Percentiles rank a stretch among this genome's conserved stretches.
Conservation (phyloP, 2,113 vertebrate genomes). For the Megalops atlanticus region DNA sequence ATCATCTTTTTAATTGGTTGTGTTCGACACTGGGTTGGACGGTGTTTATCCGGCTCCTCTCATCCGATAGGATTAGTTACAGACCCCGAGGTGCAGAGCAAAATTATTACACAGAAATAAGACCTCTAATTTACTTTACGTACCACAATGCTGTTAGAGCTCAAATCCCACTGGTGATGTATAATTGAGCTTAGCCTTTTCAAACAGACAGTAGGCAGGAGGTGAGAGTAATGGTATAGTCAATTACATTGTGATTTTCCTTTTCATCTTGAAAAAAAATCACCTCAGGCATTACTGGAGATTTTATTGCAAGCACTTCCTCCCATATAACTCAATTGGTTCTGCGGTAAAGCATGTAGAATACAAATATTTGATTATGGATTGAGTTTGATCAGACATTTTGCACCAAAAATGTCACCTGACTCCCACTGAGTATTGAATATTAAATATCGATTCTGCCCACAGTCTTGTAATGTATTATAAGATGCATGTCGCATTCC, state of each 20-base stretch:
- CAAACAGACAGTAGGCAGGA: constrained; percentile 37
- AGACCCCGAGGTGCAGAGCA: constrained; percentile 39
- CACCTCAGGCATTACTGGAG: not conserved
- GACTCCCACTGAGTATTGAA: not conserved
- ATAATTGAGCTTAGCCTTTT: constrained; percentile 45
- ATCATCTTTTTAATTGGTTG: constrained; percentile 46
- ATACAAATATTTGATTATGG: not conserved
- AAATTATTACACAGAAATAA: constrained; percentile 34
- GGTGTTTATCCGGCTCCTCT: constrained; percentile 45
- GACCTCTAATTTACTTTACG: constrained; percentile 31
- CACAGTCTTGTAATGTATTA: not conserved
- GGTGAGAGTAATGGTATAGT: constrained; percentile 42
- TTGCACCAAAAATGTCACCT: not conserved
- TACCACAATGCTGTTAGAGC: not conserved
- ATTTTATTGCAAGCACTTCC: not conserved
- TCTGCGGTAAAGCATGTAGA: not conserved
- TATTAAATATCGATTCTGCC: not conserved
- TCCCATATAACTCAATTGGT: not conserved
- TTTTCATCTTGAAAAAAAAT: constrained; percentile 7
- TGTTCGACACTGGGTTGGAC: constrained; percentile 55
- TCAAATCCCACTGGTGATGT: constrained; percentile 33
- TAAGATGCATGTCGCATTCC: not conserved
- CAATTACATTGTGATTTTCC: constrained; percentile 26
- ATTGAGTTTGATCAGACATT: not conserved
- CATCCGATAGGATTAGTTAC: constrained; percentile 61